These are phyloP conservation scores for Cuculus canorus DNA, from an alignment of 2,797 vertebrate species.

Conservation along the genomic window DNA sequence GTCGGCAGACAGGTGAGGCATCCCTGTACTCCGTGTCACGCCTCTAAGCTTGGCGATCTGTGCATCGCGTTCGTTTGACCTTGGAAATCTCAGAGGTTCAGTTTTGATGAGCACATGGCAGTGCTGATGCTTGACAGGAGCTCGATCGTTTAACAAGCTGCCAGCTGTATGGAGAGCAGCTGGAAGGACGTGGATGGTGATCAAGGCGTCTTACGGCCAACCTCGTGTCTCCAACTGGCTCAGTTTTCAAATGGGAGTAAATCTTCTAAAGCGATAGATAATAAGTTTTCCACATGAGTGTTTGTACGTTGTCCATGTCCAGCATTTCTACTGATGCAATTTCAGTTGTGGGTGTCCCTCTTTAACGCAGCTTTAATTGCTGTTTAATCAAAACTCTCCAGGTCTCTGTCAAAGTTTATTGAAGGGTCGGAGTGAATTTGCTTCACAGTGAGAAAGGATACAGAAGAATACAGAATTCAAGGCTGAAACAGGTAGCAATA, in stretches of 20 bases:
- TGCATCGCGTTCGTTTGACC: background rate
- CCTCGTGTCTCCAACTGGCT: background rate
- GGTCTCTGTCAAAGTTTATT: background rate
- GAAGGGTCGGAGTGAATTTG: background rate
- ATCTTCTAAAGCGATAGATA: background rate
- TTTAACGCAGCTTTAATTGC: background rate
- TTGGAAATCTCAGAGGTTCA: background rate
- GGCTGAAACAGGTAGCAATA: background rate
- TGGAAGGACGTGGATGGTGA: background rate
- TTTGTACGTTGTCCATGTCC: background rate
- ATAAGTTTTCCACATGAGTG: background rate
- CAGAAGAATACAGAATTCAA: background rate
- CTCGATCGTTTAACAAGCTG: background rate
- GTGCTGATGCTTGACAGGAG: background rate
- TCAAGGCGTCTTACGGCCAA: background rate
- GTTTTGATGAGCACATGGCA: background rate
- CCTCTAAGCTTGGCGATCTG: background rate
- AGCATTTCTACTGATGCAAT: background rate
- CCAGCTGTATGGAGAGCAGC: background rate
- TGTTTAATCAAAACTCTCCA: background rate
- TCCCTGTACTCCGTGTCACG: accelerated
- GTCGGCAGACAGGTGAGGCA: background rate
- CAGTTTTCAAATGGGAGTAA: background rate
- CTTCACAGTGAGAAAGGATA: background rate
- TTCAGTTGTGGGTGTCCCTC: background rate